Percentiles rank a stretch among this genome's conserved stretches.
Conservation (phyloP, 1,140 invertebrate genomes). For the Drosophila nannoptera region DNA sequence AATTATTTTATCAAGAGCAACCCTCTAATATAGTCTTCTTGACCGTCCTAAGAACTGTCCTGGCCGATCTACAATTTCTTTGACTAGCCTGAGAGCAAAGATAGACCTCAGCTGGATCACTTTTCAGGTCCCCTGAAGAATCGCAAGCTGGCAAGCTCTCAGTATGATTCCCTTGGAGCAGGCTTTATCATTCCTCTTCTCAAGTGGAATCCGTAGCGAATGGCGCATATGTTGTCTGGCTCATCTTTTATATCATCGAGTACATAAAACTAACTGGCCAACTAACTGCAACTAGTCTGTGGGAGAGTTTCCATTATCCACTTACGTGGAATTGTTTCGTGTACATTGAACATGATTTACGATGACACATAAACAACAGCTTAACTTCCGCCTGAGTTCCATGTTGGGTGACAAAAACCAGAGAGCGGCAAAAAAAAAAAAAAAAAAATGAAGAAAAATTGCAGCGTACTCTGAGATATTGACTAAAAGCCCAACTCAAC, state of each 20-base stretch:
- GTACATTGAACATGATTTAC: conserved; percentile 77
- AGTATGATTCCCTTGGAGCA: too few species aligned
- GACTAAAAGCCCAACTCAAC: conserved; percentile 60
- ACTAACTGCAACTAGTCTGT: conserved; percentile 2
- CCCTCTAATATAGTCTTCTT: too few species aligned
- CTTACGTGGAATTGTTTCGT: conserved; percentile 69
- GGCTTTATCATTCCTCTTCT: too few species aligned
- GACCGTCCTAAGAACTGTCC: too few species aligned
- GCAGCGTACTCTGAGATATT: conserved; percentile 68
- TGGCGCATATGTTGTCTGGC: too few species aligned
- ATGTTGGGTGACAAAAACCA: conserved; percentile 37
- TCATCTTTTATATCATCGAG: background rate
- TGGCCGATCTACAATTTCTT: too few species aligned
- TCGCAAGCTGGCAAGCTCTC: too few species aligned
- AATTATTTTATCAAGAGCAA: too few species aligned
- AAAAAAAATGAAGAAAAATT: conserved; percentile 74
- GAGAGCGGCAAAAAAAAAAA: conserved; percentile 10
- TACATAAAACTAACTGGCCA: conserved; percentile 4
- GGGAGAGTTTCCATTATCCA: conserved; percentile 60
- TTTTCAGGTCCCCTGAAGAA: too few species aligned
- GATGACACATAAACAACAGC: conserved; percentile 77
- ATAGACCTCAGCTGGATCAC: too few species aligned
- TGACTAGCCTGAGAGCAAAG: too few species aligned
- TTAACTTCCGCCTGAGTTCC: conserved; percentile 71
- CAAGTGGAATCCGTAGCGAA: too few species aligned